Percentiles rank a stretch among this genome's conserved stretches.
These are phyloP conservation scores for Aromia moschata DNA, from an alignment of 2,888 invertebrate species.

Conservation along the genomic window DNA sequence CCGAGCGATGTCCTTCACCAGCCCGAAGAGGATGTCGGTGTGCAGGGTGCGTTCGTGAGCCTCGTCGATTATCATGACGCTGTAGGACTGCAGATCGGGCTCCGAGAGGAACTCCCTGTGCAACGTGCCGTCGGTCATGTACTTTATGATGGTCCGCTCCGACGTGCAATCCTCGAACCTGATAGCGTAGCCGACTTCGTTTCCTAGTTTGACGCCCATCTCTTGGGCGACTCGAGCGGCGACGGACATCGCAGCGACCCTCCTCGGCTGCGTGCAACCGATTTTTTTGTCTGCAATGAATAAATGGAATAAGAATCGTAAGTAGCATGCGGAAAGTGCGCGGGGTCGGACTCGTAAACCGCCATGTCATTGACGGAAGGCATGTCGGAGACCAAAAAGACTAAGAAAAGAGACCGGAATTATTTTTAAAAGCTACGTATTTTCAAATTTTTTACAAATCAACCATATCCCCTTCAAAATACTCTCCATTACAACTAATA, in stretches of 20 bases:
- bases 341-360: too few species aligned
- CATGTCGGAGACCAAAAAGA: too few species aligned
- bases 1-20: conserved; percentile 94
- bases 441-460: too few species aligned
- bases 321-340: too few species aligned
- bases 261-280: conserved; percentile 96
- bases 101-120: conserved; percentile 97
- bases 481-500: too few species aligned
- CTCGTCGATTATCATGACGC: conserved; percentile 99
- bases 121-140: conserved; percentile 99
- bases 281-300: conserved; percentile 64
- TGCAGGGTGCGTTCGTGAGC: conserved; percentile 98
- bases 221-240: conserved; percentile 98
- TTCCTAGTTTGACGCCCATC: conserved; percentile 95
- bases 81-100: conserved; percentile 94
- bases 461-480: too few species aligned
- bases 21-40: conserved; percentile 97
- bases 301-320: too few species aligned
- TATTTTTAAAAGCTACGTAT: too few species aligned
- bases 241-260: conserved; percentile 99
- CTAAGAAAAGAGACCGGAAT: too few species aligned
- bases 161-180: conserved; percentile 99
- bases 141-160: conserved; percentile 94
- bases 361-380: too few species aligned
- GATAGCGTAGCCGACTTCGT: conserved; percentile 90